A percentile compares a stretch with the other conserved stretches of the same genome.
Evolutionary conservation across 2,113 vertebrate genomes (phyloP).

Genomic region (Nothocercus julius): DNA sequence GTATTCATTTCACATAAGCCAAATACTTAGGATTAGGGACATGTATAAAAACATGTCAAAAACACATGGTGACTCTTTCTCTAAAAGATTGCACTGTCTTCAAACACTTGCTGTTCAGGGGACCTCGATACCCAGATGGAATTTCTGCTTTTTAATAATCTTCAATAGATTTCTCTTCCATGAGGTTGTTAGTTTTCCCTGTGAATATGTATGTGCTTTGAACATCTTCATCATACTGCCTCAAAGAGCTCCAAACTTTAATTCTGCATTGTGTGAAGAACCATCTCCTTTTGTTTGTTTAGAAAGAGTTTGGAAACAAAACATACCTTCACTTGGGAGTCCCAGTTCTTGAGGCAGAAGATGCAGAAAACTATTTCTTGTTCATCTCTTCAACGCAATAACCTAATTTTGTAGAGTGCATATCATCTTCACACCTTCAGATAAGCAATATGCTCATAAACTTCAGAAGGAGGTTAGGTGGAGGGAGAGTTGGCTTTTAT

Average conservation of each 20-base stretch:
- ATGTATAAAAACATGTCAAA: not conserved
- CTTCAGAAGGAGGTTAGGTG: not conserved
- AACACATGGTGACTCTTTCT: not conserved
- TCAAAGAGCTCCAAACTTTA: not conserved
- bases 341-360: not conserved
- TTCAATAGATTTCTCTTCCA: not conserved
- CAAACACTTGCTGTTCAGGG: not conserved
- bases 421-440: not conserved
- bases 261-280: not conserved
- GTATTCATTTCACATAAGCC: not conserved
- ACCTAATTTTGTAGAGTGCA: not conserved
- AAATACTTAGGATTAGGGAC: conserved; percentile 3
- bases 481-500: not conserved
- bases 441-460: not conserved
- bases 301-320: not conserved
- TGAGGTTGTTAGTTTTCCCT: not conserved
- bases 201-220: not conserved
- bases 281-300: not conserved
- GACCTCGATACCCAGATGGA: not conserved
- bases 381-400: not conserved
- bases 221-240: not conserved
- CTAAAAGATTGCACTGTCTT: not conserved
- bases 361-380: not conserved
- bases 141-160: not conserved
- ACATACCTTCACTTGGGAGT: not conserved